phyloP scores from a whole-genome alignment of 2,888 invertebrate genomes.

The Watsonalla binaria region DNA sequence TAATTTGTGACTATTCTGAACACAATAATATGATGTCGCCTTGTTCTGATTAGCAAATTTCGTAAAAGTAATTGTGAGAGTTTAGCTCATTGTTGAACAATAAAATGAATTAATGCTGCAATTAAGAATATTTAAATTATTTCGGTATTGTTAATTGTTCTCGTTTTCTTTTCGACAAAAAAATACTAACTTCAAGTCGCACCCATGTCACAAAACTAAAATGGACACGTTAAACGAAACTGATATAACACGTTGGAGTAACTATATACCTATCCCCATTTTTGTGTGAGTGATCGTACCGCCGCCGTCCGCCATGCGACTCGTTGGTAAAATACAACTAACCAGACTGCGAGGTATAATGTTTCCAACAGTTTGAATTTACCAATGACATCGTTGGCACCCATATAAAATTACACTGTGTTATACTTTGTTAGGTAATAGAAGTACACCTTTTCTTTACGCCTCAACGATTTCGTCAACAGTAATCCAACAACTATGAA shows the following conservation, averaged over 20 bases:
- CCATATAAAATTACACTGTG: conserved; percentile 64
- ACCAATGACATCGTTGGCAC: conserved; percentile 65
- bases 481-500: conserved; percentile 53
- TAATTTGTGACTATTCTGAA: not conserved
- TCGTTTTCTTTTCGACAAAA: not conserved
- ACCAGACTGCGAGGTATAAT: conserved; percentile 42
- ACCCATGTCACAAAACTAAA: not conserved
- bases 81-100: not conserved
- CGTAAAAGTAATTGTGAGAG: not conserved
- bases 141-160: not conserved
- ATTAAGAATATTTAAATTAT: not conserved
- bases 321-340: conserved; percentile 39
- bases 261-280: conserved; percentile 33
- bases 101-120: not conserved
- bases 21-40: not conserved
- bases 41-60: not conserved
- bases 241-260: conserved; percentile 32
- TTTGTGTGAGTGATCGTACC: conserved; percentile 48
- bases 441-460: conserved; percentile 58
- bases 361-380: conserved; percentile 55
- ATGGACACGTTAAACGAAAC: conserved; percentile 5
- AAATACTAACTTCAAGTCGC: not conserved
- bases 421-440: conserved; percentile 63
- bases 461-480: conserved; percentile 50
- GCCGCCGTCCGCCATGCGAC: conserved; percentile 19